phyloP scores from a whole-genome alignment of 2,888 invertebrate species.

The Zootermopsis nevadensis region DNA sequence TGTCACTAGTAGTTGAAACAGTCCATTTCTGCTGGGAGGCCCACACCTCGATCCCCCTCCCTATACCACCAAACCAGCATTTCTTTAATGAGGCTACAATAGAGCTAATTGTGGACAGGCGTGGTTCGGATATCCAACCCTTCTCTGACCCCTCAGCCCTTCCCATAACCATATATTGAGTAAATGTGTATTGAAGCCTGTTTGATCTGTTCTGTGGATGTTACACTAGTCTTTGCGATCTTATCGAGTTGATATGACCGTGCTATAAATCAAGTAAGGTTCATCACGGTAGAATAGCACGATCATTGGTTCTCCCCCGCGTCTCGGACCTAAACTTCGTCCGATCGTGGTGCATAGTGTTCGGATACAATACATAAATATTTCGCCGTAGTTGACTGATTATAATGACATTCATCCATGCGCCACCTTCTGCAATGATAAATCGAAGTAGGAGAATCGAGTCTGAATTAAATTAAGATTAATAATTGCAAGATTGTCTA shows the following conservation, averaged over 20 bases:
- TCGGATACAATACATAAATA: too few relatives aligned
- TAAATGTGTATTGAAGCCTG: background rate
- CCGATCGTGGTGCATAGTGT: too few relatives aligned
- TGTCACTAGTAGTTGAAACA: background rate
- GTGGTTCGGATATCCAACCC: background rate
- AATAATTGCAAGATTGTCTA: background rate
- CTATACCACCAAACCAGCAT: constrained; percentile 18
- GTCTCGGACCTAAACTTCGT: too few relatives aligned
- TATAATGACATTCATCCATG: background rate
- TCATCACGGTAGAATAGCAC: background rate
- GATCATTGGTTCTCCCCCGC: background rate
- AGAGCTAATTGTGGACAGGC: constrained; percentile 42
- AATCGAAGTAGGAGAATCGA: background rate
- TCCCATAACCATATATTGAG: constrained; percentile 1
- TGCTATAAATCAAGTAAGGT: background rate
- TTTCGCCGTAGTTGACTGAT: background rate
- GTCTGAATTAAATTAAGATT: constrained; percentile 3
- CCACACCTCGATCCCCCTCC: background rate
- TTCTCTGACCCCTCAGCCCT: too few relatives aligned
- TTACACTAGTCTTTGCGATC: background rate
- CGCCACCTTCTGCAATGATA: background rate
- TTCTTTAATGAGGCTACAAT: constrained; percentile 47
- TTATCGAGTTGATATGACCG: background rate
- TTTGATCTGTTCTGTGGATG: background rate
- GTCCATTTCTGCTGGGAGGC: background rate